Percentiles rank a stretch among this genome's conserved stretches.
These are phyloP conservation scores for Distichodus sexfasciatus DNA, from an alignment of 2,797 vertebrate species.

Conservation along the genomic window DNA sequence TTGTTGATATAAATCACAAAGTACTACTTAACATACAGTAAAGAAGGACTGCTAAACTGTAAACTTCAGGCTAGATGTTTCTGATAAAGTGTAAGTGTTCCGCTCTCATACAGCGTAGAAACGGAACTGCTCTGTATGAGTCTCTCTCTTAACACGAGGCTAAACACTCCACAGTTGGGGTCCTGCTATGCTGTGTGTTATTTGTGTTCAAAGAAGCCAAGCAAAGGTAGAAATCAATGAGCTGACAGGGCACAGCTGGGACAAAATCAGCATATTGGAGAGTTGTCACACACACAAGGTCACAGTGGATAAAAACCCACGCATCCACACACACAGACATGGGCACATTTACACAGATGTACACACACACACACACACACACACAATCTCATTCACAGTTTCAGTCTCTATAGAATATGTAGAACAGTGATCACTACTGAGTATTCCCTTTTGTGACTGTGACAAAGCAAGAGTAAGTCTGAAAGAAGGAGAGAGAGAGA, in stretches of 20 bases:
- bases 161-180: not conserved
- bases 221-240: slow-evolving; percentile 33
- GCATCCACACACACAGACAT: not conserved
- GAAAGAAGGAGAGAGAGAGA: not conserved
- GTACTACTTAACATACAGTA: too few species aligned
- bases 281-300: slow-evolving; percentile 31
- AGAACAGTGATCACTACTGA: slow-evolving; percentile 45
- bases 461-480: not conserved
- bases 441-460: slow-evolving; percentile 40
- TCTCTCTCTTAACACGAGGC: too few species aligned
- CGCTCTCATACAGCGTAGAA: too few species aligned
- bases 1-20: too few species aligned
- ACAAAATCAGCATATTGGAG: slow-evolving; percentile 24
- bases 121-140: too few species aligned
- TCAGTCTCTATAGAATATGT: slow-evolving; percentile 22
- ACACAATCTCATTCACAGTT: not conserved
- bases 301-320: not conserved
- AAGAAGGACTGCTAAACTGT: too few species aligned
- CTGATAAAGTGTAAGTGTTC: too few species aligned
- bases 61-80: too few species aligned
- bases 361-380: not conserved
- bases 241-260: slow-evolving; percentile 29
- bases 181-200: not conserved
- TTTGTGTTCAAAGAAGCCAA: slow-evolving; percentile 13
- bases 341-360: not conserved